These are phyloP conservation scores for Eueremaeus valkanovi DNA, from an alignment of 2,888 invertebrate genomes.

Conservation along the genomic window DNA sequence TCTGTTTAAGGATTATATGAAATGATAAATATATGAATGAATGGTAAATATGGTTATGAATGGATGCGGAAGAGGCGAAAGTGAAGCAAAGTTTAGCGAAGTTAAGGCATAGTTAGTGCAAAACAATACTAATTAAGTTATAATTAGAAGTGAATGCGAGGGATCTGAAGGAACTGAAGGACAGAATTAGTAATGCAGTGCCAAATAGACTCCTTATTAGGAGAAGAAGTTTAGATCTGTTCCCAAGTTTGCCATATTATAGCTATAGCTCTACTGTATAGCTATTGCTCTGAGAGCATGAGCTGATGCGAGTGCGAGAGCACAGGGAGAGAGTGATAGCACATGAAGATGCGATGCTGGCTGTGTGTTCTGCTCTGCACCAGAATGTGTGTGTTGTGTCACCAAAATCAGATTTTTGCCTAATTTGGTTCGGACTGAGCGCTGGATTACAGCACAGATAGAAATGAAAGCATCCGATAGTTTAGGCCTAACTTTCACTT, in stretches of 20 bases:
- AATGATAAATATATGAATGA: neutral
- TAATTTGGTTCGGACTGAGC: slow-evolving; percentile 32
- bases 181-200: slow-evolving; percentile 31
- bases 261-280: slow-evolving; percentile 13
- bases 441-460: slow-evolving; percentile 26
- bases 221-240: slow-evolving; percentile 25
- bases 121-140: slow-evolving; percentile 28
- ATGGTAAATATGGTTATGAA: slow-evolving; percentile 19
- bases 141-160: slow-evolving; percentile 23
- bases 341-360: slow-evolving; percentile 24
- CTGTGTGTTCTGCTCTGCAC: too few relatives aligned
- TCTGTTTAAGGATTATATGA: too few relatives aligned
- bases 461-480: neutral
- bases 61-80: slow-evolving; percentile 17
- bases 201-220: slow-evolving; percentile 34
- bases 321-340: too few relatives aligned
- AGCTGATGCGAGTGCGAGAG: too few relatives aligned
- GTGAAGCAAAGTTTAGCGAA: neutral
- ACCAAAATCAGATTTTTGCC: slow-evolving; percentile 35
- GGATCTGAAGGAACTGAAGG: slow-evolving; percentile 26
- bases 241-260: neutral
- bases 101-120: neutral
- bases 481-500: slow-evolving; percentile 12
- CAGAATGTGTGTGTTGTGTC: slow-evolving; percentile 10
- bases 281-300: slow-evolving; percentile 31